Conservation (phyloP, 2,797 vertebrate species). For the Carcharodon carcharias region DNA sequence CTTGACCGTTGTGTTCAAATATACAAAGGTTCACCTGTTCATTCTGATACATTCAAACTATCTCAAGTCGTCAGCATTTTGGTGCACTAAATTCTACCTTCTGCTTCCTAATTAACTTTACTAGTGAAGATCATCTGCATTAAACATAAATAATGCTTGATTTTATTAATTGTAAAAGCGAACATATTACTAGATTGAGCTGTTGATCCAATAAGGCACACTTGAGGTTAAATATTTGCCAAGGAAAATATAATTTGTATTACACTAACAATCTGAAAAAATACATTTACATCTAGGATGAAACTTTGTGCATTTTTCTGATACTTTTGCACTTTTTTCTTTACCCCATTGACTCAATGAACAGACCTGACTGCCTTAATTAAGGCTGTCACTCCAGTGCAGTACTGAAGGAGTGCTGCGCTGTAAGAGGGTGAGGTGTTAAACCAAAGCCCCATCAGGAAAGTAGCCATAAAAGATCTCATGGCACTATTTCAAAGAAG, state of each 20-base stretch:
- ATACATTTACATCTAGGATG: neutral
- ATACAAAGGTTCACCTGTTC: neutral
- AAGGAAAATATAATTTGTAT: neutral
- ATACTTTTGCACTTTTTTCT: neutral
- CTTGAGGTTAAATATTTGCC: neutral
- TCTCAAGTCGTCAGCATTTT: neutral
- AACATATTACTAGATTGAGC: neutral
- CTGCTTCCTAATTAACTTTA: neutral
- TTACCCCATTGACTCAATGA: neutral
- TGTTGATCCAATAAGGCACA: neutral
- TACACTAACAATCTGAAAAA: neutral
- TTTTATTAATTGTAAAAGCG: neutral
- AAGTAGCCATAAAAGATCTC: neutral
- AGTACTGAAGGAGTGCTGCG: neutral
- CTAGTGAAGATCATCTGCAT: neutral
- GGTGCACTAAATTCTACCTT: neutral
- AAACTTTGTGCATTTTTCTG: neutral
- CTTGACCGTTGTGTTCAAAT: neutral
- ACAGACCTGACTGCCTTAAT: neutral
- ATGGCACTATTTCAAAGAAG: neutral
- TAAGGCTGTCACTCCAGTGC: neutral
- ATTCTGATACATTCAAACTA: neutral
- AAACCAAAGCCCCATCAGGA: neutral
- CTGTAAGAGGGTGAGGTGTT: neutral
- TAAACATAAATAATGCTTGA: neutral